A percentile compares a stretch with the other conserved stretches of the same genome.
phyloP scores from a whole-genome alignment of 1,140 invertebrate species.

The Drosophila rufa region DNA sequence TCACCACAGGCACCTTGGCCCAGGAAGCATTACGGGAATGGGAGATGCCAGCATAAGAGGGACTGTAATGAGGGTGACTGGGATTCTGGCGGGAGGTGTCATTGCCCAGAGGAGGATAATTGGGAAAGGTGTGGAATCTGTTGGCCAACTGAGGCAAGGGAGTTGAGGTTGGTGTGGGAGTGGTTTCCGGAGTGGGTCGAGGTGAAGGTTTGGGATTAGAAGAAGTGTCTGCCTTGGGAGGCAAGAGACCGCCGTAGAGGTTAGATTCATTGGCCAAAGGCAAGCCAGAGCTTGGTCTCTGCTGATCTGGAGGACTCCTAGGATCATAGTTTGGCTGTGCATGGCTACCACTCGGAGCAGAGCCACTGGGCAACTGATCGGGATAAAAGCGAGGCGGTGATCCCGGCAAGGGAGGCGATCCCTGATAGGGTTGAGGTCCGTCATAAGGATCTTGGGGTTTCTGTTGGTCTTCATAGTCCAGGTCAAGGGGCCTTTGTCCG shows the following conservation, averaged over 20 bases:
- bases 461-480: slow-evolving; percentile 23
- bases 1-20: slow-evolving; percentile 46
- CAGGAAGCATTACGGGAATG: slow-evolving; percentile 72
- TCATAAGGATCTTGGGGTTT: slow-evolving; percentile 12
- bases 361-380: slow-evolving; percentile 38
- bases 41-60: slow-evolving; percentile 70
- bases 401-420: slow-evolving; percentile 8
- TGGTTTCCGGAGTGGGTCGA: neutral
- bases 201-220: neutral
- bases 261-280: slow-evolving; percentile 53
- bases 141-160: slow-evolving; percentile 20
- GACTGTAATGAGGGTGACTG: slow-evolving; percentile 74
- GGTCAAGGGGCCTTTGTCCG: slow-evolving; percentile 32
- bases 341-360: slow-evolving; percentile 9
- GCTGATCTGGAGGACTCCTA: neutral
- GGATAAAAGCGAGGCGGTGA: slow-evolving; percentile 5
- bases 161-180: slow-evolving; percentile 2
- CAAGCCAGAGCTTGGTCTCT: neutral
- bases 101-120: slow-evolving; percentile 54
- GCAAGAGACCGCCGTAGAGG: slow-evolving; percentile 58
- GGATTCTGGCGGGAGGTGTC: slow-evolving; percentile 17
- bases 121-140: slow-evolving; percentile 55
- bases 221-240: slow-evolving; percentile 18
- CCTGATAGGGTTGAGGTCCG: neutral
- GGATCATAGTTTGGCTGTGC: slow-evolving; percentile 1